phyloP scores from a whole-genome alignment of 1,140 invertebrate species.

The Schlechtendalia chinensis region DNA sequence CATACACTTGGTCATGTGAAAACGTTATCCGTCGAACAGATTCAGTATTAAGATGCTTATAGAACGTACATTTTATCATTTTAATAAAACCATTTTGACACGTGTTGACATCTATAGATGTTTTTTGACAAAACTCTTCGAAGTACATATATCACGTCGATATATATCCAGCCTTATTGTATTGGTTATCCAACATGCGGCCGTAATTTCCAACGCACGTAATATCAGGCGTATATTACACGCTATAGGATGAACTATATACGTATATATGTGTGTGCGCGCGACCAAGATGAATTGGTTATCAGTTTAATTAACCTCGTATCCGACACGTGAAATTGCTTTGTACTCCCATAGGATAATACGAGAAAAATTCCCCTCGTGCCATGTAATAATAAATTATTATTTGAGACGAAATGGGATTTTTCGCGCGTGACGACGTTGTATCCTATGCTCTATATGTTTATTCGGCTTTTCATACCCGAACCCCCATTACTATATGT shows the following conservation, averaged over 20 bases:
- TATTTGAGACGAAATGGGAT: not conserved
- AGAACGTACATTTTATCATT: no score
- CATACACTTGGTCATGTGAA: no score
- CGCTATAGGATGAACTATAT: not conserved
- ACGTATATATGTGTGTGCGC: no score
- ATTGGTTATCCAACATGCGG: no score
- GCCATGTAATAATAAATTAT: slow-evolving; percentile 8
- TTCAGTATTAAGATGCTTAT: no score
- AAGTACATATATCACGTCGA: no score
- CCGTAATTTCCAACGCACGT: not conserved
- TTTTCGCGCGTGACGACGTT: not conserved
- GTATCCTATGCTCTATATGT: no score
- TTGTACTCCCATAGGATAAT: slow-evolving; percentile 28
- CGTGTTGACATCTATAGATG: no score
- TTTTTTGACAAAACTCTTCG: no score
- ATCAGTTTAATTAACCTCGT: slow-evolving; percentile 29
- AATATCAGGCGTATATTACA: not conserved
- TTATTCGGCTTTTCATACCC: not conserved
- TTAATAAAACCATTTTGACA: no score
- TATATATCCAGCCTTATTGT: no score
- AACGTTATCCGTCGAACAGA: no score
- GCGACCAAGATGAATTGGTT: slow-evolving; percentile 10
- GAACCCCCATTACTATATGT: not conserved
- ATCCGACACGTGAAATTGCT: slow-evolving; percentile 15
- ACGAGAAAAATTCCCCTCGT: not conserved